These are phyloP conservation scores for Spilarctia lutea DNA, from an alignment of 2,888 invertebrate genomes.

Conservation along the genomic window DNA sequence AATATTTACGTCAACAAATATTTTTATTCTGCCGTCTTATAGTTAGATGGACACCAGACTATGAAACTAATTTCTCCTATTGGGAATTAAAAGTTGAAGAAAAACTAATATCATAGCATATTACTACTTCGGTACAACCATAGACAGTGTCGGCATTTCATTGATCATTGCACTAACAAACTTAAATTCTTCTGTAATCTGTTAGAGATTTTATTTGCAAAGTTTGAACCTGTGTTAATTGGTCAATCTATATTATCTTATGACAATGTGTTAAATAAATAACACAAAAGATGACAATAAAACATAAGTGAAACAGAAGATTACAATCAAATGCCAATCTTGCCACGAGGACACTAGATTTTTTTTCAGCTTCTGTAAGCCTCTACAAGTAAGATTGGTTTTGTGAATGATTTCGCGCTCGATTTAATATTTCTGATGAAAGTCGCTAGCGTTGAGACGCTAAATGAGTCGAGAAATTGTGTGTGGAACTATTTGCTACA, in stretches of 20 bases:
- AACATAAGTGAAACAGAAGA: neutral
- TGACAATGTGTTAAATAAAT: neutral
- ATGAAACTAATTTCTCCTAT: neutral
- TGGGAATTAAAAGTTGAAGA: neutral
- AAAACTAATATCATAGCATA: too few relatives aligned
- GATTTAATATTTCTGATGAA: constrained; percentile 13
- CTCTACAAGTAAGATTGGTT: neutral
- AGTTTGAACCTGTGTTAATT: neutral
- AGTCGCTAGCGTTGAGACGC: neutral
- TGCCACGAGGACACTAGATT: neutral
- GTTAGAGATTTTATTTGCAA: too few relatives aligned
- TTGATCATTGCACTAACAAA: neutral
- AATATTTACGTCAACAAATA: too few relatives aligned
- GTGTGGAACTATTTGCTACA: constrained; percentile 3
- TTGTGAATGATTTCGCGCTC: constrained; percentile 12
- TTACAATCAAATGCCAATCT: neutral
- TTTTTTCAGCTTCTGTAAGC: neutral
- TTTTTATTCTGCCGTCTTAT: too few relatives aligned
- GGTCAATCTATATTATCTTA: neutral
- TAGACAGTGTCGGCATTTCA: neutral
- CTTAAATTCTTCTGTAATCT: too few relatives aligned
- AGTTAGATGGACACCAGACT: neutral
- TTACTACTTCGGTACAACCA: too few relatives aligned
- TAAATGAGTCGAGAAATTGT: constrained; percentile 15
- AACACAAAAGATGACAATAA: neutral